Evolutionary conservation across 2,888 invertebrate genomes (phyloP).

Genomic region (Mongoloraphidia duomilia): DNA sequence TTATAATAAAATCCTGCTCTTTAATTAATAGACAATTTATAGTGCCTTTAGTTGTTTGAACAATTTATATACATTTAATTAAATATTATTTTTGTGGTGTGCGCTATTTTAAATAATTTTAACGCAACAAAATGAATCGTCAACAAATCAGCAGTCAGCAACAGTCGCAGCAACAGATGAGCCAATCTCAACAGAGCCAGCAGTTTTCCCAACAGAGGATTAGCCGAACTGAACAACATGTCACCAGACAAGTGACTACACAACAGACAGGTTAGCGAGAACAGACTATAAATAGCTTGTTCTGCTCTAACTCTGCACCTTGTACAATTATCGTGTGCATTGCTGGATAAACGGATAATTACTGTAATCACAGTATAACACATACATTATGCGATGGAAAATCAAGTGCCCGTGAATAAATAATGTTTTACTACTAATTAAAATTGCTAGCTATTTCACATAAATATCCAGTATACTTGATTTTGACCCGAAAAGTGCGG

Average conservation of each 20-base stretch:
- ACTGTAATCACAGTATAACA: too few relatives aligned
- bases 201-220: slow-evolving; percentile 38
- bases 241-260: slow-evolving; percentile 61
- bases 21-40: not conserved
- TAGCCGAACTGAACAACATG: slow-evolving; percentile 61
- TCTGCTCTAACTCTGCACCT: not conserved
- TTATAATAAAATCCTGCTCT: not conserved
- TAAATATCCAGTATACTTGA: too few relatives aligned
- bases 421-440: too few relatives aligned
- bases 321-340: not conserved
- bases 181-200: slow-evolving; percentile 31
- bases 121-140: slow-evolving; percentile 54
- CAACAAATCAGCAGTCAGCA: slow-evolving; percentile 31
- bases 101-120: slow-evolving; percentile 10
- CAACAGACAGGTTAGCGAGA: slow-evolving; percentile 55
- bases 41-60: too few relatives aligned
- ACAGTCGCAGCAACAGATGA: slow-evolving; percentile 29
- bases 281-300: not conserved
- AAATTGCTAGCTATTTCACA: too few relatives aligned
- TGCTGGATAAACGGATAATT: too few relatives aligned
- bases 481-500: too few relatives aligned
- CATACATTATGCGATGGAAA: too few relatives aligned
- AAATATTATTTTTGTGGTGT: too few relatives aligned
- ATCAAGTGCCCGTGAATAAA: too few relatives aligned
- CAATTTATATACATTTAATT: too few relatives aligned